A percentile compares a stretch with the other conserved stretches of the same genome.
These are phyloP conservation scores for Nysson spinosus DNA, from an alignment of 2,888 invertebrate genomes.

Conservation along the genomic window DNA sequence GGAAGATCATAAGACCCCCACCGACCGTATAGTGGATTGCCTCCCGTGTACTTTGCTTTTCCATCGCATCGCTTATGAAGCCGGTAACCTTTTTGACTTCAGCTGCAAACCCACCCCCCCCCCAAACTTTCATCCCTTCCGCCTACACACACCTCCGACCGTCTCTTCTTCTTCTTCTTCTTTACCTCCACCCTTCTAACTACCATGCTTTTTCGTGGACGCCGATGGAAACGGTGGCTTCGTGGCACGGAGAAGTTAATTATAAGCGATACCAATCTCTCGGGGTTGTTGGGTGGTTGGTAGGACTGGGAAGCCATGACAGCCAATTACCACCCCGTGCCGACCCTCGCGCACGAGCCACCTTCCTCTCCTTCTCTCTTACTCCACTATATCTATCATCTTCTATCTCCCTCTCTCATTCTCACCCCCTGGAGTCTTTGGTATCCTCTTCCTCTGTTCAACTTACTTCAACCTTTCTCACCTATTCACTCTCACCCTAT, in stretches of 20 bases:
- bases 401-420: slow-evolving; percentile 8
- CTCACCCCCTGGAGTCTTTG: slow-evolving; percentile 24
- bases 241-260: slow-evolving; percentile 78
- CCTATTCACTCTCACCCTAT: slow-evolving; percentile 40
- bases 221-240: slow-evolving; percentile 74
- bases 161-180: slow-evolving; percentile 20
- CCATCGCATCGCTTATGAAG: slow-evolving; percentile 1
- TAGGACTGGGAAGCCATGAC: slow-evolving; percentile 76
- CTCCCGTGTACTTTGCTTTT: neutral
- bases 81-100: slow-evolving; percentile 31
- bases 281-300: slow-evolving; percentile 75
- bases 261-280: slow-evolving; percentile 78
- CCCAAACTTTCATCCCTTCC: slow-evolving; percentile 26
- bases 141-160: neutral
- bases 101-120: no score
- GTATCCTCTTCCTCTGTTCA: slow-evolving; percentile 21
- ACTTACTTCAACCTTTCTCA: slow-evolving; percentile 36
- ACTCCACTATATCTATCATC: neutral
- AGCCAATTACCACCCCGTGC: slow-evolving; percentile 77
- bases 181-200: slow-evolving; percentile 26
- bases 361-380: slow-evolving; percentile 40
- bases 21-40: neutral
- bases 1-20: slow-evolving; percentile 4
- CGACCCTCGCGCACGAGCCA: slow-evolving; percentile 73
- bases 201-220: slow-evolving; percentile 60